These are phyloP conservation scores for Pangasius krempfi DNA, from an alignment of 2,797 vertebrate species.

Conservation along the genomic window DNA sequence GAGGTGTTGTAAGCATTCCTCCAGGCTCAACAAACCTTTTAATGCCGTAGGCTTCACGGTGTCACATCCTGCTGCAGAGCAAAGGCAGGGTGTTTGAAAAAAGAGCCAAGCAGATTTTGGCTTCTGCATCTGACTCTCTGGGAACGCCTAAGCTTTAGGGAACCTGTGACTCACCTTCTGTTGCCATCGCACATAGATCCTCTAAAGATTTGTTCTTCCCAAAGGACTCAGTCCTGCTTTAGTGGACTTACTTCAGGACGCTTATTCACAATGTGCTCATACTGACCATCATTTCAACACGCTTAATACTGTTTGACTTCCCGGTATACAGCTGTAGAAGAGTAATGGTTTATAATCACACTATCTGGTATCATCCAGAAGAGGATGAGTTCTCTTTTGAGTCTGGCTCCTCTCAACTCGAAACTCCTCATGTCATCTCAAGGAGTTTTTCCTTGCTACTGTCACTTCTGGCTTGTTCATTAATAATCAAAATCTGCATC, in stretches of 20 bases:
- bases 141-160: slow-evolving; percentile 9
- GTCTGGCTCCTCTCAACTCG: not conserved
- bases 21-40: not conserved
- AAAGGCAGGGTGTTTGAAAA: not conserved
- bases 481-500: not conserved
- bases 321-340: not conserved
- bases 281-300: not conserved
- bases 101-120: not conserved
- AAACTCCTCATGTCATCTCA: not conserved
- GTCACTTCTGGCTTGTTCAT: not conserved
- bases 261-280: not conserved
- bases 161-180: slow-evolving; percentile 21
- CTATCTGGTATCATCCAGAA: not conserved
- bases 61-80: not conserved
- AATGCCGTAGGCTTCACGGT: no score
- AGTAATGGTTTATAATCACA: not conserved
- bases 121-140: not conserved
- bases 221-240: not conserved
- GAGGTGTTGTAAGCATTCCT: not conserved
- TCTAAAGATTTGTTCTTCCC: not conserved
- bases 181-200: not conserved
- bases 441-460: not conserved
- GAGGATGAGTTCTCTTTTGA: not conserved
- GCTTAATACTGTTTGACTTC: not conserved
- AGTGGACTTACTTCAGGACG: not conserved